Evolutionary conservation across 2,797 vertebrate species (phyloP), one percentile per base, ranked within the genome.

Genomic region (Silurus lanzhouensis): DNA sequence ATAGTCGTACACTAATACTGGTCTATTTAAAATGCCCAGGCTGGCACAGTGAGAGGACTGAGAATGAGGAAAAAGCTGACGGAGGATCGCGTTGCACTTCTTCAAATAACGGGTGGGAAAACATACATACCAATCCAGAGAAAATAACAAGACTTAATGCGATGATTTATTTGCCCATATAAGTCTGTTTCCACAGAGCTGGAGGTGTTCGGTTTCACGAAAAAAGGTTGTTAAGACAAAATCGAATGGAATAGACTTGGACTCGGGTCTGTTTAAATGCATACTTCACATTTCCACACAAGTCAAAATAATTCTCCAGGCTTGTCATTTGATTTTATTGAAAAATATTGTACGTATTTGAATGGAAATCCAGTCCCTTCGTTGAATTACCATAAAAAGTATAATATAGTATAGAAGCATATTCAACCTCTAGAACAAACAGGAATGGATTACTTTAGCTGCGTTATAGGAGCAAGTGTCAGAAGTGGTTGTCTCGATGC

Each of bases 381-480:
- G 38, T 80, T 63, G 19, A 48, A 80, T 83, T n/a, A 64, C 61
- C 66, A 63, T 67, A 19, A 83, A 63, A 63, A 44, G 17, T 6
- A 68, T 48, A 44, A 17, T 8, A 68, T 38, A 13, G n/a, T 44
- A 60, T 31, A 64, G 58, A 68, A 48, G 66, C 75, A 22, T 81
- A 52, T 55, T 85, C 57, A 61, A 77, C 6, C 20, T 72, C 66
- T 67, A 86, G 67, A 79, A 19, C 44, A 67, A 71, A 86, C 9
- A 20, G 9, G 57, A 63, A 71, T 72, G 12, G 6, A 25, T 66
- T 22, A 55, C 15, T 72, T 72, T 12, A 3, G 72, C 6, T 83
- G 63, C 20, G 46, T 55, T 86, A 31, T 71, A 67, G 48, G 27
- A 44, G 58, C 67, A 31, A 22, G 55, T 46, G 12, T 80, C 67